Base-by-base conservation (phyloP, 2,888 invertebrate species). In the Chirona hameri region DNA sequence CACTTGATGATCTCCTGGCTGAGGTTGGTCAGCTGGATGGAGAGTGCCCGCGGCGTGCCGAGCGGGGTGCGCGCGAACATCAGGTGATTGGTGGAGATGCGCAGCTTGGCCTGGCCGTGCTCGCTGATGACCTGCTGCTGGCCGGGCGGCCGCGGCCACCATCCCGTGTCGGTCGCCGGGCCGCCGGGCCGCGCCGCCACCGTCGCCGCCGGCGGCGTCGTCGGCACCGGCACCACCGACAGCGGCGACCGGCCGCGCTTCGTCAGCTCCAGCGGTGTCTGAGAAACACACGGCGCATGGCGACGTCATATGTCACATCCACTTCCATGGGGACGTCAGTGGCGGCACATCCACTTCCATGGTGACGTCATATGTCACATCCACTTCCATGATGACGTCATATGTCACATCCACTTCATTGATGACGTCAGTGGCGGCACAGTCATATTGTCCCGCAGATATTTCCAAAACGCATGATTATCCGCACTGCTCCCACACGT, bases 141-240 rank as follows among this genome's bases (percentile, higher is more conserved):
- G 76, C 76, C 76, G 31, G 76, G 76, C 18, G 76, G 76, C 39
- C 76, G 76, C 21, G 76, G 76, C 76, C 76, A 76, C 76, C 76
- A 76, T 29, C 39, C 76, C 2, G 76, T 39, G 76, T 76, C 76
- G 27, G 5, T 7, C 4, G 76, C 0, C 4, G 76, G 48, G 12
- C 48, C 48, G 48, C 48, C 48, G 48, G 48, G 76, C 31, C 31
- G 9, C 21, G 76, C 21, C 39, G 21, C 18, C n/a, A n/a, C n/a
- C n/a, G n/a, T n/a, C n/a, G n/a, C n/a, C n/a, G n/a, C n/a, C n/a
- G n/a, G n/a, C n/a, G n/a, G n/a, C n/a, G n/a, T n/a, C n/a, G n/a
- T n/a, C 39, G 7, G 76, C 39, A 1, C 12, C 39, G 72, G 21
- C 39, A 10, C 24, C 69, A 31, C 14, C 72, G 31, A 31, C 72